These are phyloP conservation scores for Drosophila ogumai DNA, from an alignment of 1,140 invertebrate genomes.

Conservation along the genomic window DNA sequence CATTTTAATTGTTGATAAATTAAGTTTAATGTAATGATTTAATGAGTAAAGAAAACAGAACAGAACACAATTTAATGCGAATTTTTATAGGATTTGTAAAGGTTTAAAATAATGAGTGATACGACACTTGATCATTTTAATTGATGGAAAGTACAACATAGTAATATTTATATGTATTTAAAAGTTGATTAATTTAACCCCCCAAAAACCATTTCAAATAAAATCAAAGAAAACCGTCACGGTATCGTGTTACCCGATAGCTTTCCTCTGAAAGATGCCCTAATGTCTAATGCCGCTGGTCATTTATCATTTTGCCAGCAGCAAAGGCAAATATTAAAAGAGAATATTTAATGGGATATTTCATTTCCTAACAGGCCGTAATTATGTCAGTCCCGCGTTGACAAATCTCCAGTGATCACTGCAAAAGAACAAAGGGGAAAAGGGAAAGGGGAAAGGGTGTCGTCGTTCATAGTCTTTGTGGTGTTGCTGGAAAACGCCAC, in stretches of 20 bases:
- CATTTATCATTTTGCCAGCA: conserved; percentile 40
- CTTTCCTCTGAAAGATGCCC: conserved; percentile 14
- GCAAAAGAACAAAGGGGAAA: conserved; percentile 10
- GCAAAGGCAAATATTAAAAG: conserved; percentile 25
- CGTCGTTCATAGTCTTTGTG: not conserved
- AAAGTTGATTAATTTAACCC: not conserved
- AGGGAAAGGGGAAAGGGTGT: conserved; percentile 14
- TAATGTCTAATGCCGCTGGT: conserved; percentile 15
- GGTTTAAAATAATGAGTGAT: not conserved
- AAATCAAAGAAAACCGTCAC: not conserved
- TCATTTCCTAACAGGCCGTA: conserved; percentile 58
- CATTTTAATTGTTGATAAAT: not conserved
- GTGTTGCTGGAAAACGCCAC: conserved; percentile 29
- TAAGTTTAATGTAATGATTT: not conserved
- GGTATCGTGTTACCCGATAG: conserved; percentile 34
- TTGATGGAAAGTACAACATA: not conserved
- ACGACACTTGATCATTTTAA: no score
- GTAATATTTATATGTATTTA: not conserved
- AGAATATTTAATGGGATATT: conserved; percentile 73
- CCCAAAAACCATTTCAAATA: not conserved
- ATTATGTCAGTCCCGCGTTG: conserved; percentile 63
- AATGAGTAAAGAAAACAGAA: not conserved
- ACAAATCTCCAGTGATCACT: conserved; percentile 40
- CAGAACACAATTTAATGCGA: no score
- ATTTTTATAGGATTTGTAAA: not conserved